These are phyloP conservation scores for Drosophila mimetica DNA, from an alignment of 2,888 invertebrate genomes.

Conservation along the genomic window DNA sequence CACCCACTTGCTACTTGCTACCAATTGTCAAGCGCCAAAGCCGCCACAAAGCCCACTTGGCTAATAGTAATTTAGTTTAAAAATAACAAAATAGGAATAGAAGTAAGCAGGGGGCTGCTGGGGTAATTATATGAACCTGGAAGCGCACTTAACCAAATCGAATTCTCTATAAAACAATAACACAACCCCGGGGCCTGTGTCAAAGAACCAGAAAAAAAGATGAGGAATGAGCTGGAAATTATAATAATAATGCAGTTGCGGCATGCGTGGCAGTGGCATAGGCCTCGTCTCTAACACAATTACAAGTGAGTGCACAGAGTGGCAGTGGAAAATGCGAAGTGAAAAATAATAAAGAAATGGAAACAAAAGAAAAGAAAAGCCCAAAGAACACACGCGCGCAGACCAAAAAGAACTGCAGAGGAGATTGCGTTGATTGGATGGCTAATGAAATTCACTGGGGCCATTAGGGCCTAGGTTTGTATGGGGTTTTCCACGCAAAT, in stretches of 20 bases:
- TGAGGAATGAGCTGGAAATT: conserved; percentile 56
- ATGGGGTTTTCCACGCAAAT: conserved; percentile 46
- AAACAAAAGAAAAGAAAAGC: conserved; percentile 38
- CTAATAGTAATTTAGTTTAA: conserved; percentile 66
- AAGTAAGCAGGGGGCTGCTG: neutral
- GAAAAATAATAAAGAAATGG: conserved; percentile 29
- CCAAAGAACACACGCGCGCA: conserved; percentile 26
- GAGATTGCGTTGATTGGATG: conserved; percentile 47
- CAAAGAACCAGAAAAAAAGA: conserved; percentile 27
- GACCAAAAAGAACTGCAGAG: conserved; percentile 40
- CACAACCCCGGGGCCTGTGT: conserved; percentile 34
- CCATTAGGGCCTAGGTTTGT: conserved; percentile 62
- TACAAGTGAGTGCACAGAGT: conserved; percentile 64
- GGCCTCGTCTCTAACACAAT: conserved; percentile 70
- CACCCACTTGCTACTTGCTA: conserved; percentile 31
- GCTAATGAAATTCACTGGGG: conserved; percentile 71
- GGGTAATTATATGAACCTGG: conserved; percentile 35
- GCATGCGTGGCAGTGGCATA: conserved; percentile 70
- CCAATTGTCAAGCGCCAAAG: conserved; percentile 22
- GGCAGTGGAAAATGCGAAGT: conserved; percentile 26
- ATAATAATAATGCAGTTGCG: conserved; percentile 69
- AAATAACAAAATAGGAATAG: conserved; percentile 24
- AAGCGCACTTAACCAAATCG: conserved; percentile 77
- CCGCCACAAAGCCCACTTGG: conserved; percentile 53
- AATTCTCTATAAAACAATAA: conserved; percentile 71